A percentile compares a stretch with the other conserved stretches of the same genome.
phyloP scores from a whole-genome alignment of 2,113 vertebrate genomes.

The Grammomys dolichurus region DNA sequence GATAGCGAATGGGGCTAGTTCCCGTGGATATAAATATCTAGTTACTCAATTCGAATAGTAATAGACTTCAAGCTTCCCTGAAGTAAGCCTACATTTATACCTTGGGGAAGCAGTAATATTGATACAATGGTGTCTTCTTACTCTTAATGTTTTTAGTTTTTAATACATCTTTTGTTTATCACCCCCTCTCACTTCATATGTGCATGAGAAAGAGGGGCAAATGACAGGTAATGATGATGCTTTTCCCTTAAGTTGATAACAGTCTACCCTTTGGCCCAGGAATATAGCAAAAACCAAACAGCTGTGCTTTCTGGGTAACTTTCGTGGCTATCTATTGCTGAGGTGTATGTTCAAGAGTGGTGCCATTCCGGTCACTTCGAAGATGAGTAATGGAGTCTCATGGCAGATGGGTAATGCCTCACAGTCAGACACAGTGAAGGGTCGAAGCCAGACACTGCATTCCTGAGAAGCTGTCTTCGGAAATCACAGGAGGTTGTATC shows the following conservation, averaged over 20 bases:
- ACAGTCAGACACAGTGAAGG: neutral
- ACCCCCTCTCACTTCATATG: neutral
- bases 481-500: neutral
- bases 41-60: neutral
- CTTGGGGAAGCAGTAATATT: neutral
- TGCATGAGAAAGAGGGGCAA: neutral
- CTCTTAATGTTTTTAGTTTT: neutral
- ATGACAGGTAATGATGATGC: neutral
- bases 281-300: neutral
- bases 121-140: neutral
- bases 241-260: neutral
- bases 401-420: neutral
- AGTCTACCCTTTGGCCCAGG: neutral
- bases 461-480: neutral
- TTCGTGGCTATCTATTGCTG: neutral
- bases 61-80: conserved; percentile 22
- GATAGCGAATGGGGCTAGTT: neutral
- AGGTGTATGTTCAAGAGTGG: neutral
- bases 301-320: neutral
- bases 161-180: neutral
- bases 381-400: neutral
- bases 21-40: neutral
- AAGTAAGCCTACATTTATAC: neutral
- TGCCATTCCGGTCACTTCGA: neutral
- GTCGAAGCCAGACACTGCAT: neutral